These are phyloP conservation scores for Apogon hyalosoma DNA, from an alignment of 2,797 vertebrate genomes.

Conservation along the genomic window DNA sequence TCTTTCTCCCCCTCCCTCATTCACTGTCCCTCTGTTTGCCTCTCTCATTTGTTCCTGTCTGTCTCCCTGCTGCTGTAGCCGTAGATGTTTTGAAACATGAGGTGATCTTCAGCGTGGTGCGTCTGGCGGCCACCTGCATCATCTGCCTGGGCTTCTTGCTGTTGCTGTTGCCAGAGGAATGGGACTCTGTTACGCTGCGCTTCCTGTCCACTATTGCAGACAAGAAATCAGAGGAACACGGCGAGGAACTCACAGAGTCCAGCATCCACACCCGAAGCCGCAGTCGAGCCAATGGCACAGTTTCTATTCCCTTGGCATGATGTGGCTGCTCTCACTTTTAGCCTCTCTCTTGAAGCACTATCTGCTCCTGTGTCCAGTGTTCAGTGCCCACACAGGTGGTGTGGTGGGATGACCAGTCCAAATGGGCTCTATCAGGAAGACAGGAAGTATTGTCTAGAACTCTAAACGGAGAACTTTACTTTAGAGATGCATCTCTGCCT, in stretches of 20 bases:
- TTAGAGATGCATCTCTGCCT: constrained; percentile 42
- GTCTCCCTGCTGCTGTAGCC: constrained; percentile 76
- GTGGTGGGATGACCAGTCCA: constrained; percentile 36
- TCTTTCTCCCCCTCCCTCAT: constrained; percentile 24
- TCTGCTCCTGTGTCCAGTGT: constrained; percentile 43
- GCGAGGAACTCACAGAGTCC: constrained; percentile 91
- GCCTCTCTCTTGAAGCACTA: constrained; percentile 16
- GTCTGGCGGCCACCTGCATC: constrained; percentile 95
- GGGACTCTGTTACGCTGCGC: constrained; percentile 95
- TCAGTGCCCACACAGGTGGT: constrained; percentile 34
- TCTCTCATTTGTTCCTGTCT: constrained; percentile 38
- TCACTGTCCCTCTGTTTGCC: constrained; percentile 21
- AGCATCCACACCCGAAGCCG: constrained; percentile 90
- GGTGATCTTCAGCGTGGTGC: constrained; percentile 96
- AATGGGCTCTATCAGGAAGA: constrained; percentile 43
- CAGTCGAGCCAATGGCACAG: constrained; percentile 92
- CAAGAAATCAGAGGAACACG: constrained; percentile 93
- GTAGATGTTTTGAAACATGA: constrained; percentile 97
- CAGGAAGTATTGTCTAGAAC: constrained; percentile 47
- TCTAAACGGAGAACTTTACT: constrained; percentile 27
- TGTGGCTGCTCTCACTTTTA: constrained; percentile 10
- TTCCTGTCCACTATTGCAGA: constrained; percentile 95
- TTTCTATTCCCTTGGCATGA: constrained; percentile 95
- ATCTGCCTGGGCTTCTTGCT: constrained; percentile 97
- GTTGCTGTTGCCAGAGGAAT: constrained; percentile 96